Evolutionary conservation across 2,888 invertebrate genomes (phyloP).

Genomic region (Beris chalybata): DNA sequence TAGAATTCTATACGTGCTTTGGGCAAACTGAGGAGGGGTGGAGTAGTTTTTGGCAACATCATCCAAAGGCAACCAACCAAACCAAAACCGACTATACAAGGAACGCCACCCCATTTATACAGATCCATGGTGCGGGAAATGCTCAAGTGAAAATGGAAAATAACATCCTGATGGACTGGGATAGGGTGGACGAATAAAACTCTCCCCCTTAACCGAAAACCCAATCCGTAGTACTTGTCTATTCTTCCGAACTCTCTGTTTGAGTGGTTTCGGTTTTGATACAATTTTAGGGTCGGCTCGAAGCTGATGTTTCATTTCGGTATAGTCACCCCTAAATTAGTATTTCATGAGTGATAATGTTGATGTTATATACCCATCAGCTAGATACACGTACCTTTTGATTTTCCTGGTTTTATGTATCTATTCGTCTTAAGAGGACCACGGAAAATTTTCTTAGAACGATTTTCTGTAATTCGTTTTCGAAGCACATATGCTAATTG

Average conservation of each 20-base stretch:
- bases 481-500: slow-evolving; percentile 18
- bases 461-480: too few species aligned
- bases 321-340: slow-evolving; percentile 10
- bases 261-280: slow-evolving; percentile 15
- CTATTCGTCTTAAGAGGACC: too few species aligned
- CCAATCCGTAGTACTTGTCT: neutral
- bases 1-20: neutral
- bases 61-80: slow-evolving; percentile 2
- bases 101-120: neutral
- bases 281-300: slow-evolving; percentile 7
- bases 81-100: slow-evolving; percentile 14
- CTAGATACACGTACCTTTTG: too few species aligned
- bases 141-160: slow-evolving; percentile 2
- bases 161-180: slow-evolving; percentile 6
- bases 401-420: too few species aligned
- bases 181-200: neutral
- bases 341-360: slow-evolving; percentile 23
- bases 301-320: slow-evolving; percentile 5
- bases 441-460: too few species aligned
- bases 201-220: neutral
- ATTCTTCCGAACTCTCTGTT: slow-evolving; percentile 3
- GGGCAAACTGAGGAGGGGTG: neutral
- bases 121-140: slow-evolving; percentile 1
- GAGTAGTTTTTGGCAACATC: too few species aligned
- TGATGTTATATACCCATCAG: too few species aligned